A percentile compares a stretch with the other conserved stretches of the same genome.
phyloP scores from a whole-genome alignment of 2,797 vertebrate genomes.

The Sebastes itinus region DNA sequence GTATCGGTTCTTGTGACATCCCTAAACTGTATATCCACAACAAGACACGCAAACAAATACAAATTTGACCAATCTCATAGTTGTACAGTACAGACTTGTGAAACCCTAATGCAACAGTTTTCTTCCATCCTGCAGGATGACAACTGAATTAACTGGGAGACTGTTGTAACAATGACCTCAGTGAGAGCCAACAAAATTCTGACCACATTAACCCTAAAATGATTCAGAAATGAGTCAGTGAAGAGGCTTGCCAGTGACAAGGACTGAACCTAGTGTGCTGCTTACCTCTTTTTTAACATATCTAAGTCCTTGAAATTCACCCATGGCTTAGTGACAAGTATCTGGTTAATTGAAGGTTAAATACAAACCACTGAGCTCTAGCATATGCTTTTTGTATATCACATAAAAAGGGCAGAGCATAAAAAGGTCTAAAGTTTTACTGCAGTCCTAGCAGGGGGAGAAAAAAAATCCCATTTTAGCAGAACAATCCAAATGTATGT shows the following conservation, averaged over 20 bases:
- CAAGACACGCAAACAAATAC: background rate
- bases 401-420: constrained; percentile 25
- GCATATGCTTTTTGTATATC: constrained; percentile 17
- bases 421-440: constrained; percentile 15
- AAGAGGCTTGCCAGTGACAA: constrained; percentile 32
- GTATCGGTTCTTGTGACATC: no score
- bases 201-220: constrained; percentile 15
- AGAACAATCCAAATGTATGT: constrained; percentile 23
- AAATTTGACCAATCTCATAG: background rate
- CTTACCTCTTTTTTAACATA: constrained; percentile 4
- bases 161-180: constrained; percentile 14
- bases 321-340: constrained; percentile 17
- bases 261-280: background rate
- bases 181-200: constrained; percentile 7
- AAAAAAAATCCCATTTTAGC: constrained; percentile 7
- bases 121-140: background rate
- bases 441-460: background rate
- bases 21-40: background rate
- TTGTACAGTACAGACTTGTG: background rate
- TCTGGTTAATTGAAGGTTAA: constrained; percentile 51
- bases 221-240: constrained; percentile 15
- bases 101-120: background rate
- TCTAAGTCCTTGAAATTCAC: constrained; percentile 26
- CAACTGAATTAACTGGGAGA: background rate
- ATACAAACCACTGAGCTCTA: constrained; percentile 40